These are phyloP conservation scores for Anabas testudineus DNA, from an alignment of 2,797 vertebrate genomes.

Conservation along the genomic window DNA sequence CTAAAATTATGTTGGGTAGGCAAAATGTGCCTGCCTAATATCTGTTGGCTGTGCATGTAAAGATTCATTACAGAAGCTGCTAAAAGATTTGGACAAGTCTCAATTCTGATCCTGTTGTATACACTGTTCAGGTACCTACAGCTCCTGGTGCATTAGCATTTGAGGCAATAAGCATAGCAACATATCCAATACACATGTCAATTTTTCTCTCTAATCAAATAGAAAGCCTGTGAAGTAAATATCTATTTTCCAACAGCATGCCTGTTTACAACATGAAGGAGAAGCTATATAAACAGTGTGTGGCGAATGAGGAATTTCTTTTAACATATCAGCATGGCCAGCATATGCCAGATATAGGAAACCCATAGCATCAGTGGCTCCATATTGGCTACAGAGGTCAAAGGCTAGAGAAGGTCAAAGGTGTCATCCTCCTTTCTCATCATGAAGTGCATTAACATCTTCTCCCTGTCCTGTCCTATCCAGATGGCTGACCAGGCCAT, in stretches of 20 bases:
- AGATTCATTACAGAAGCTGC: conserved; percentile 31
- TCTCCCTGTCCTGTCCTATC: conserved; percentile 77
- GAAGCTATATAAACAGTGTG: conserved; percentile 77
- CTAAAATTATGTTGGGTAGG: conserved; percentile 50
- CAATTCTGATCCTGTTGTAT: conserved; percentile 13
- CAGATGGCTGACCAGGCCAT: conserved; percentile 81
- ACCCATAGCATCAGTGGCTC: conserved; percentile 81
- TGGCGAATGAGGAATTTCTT: conserved; percentile 81
- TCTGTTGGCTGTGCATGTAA: conserved; percentile 37
- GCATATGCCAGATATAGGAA: conserved; percentile 88
- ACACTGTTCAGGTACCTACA: conserved; percentile 44
- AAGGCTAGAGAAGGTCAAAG: conserved; percentile 87
- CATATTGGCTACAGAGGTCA: conserved; percentile 83
- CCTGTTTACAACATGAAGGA: conserved; percentile 75
- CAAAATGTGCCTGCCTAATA: conserved; percentile 50
- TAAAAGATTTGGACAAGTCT: conserved; percentile 23
- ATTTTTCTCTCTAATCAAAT: conserved; percentile 79
- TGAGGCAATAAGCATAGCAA: conserved; percentile 56
- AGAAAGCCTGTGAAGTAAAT: conserved; percentile 83
- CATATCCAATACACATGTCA: conserved; percentile 73
- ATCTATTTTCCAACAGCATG: conserved; percentile 77
- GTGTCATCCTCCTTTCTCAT: conserved; percentile 85
- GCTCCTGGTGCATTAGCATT: conserved; percentile 58
- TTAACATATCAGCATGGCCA: conserved; percentile 78
- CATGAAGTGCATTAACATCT: conserved; percentile 88